Evolutionary conservation across 2,113 vertebrate species (phyloP).

Genomic region (Pseudorasbora parva): DNA sequence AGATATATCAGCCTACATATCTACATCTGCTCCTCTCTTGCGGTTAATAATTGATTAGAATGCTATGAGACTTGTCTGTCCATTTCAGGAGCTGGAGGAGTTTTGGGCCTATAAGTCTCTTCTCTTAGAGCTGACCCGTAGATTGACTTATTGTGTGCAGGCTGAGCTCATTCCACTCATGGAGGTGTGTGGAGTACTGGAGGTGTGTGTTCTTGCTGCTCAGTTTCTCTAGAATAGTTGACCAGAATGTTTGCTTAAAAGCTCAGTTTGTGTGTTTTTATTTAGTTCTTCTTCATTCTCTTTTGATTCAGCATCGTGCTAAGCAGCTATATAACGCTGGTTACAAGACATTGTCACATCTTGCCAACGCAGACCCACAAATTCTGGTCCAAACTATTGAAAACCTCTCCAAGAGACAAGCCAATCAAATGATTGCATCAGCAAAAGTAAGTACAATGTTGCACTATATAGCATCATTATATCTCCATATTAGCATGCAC

Average conservation of each 20-base stretch:
- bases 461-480: not conserved
- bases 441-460: slow-evolving; percentile 81
- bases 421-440: slow-evolving; percentile 87
- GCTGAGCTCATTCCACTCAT: slow-evolving; percentile 92
- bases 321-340: slow-evolving; percentile 89
- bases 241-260: not conserved
- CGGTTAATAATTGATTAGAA: not conserved
- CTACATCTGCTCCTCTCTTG: not conserved
- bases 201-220: slow-evolving; percentile 76
- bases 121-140: slow-evolving; percentile 84
- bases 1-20: not conserved
- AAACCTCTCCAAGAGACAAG: slow-evolving; percentile 84
- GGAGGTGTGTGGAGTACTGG: slow-evolving; percentile 92
- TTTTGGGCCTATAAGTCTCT: slow-evolving; percentile 93
- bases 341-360: slow-evolving; percentile 84
- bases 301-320: slow-evolving; percentile 82
- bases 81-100: slow-evolving; percentile 89
- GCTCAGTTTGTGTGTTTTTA: not conserved
- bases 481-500: not conserved
- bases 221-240: not conserved
- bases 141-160: slow-evolving; percentile 90
- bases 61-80: not conserved
- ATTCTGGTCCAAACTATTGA: slow-evolving; percentile 78
- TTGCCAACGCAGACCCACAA: slow-evolving; percentile 87
- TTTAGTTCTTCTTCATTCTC: not conserved